Conservation (phyloP, 2,797 vertebrate species). For the Hydrocynus forskahlii region DNA sequence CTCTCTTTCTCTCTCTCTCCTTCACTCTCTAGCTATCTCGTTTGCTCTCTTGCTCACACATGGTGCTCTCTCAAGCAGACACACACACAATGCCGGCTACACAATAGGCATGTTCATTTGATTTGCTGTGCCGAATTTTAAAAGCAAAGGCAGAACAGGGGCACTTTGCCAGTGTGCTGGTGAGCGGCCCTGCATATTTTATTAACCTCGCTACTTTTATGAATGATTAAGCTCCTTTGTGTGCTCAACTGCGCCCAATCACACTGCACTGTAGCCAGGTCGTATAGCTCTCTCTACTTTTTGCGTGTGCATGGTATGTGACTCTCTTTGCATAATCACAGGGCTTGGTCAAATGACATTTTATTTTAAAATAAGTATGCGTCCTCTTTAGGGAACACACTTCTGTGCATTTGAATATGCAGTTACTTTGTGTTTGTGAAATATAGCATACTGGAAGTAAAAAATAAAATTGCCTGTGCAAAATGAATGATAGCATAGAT, state of each 20-base stretch:
- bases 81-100: not conserved
- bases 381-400: too few relatives aligned
- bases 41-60: constrained; percentile 15
- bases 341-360: too few relatives aligned
- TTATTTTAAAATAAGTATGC: too few relatives aligned
- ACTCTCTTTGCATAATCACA: too few relatives aligned
- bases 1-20: constrained; percentile 19
- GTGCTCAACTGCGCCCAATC: not conserved
- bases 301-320: too few relatives aligned
- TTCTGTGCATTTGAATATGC: too few relatives aligned
- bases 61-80: not conserved
- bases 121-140: constrained; percentile 54
- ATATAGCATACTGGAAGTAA: too few relatives aligned
- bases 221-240: constrained; percentile 72
- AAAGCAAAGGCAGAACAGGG: constrained; percentile 45
- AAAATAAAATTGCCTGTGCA: too few relatives aligned
- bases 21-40: not conserved
- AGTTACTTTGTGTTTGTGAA: too few relatives aligned
- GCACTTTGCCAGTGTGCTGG: constrained; percentile 63
- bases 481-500: too few relatives aligned
- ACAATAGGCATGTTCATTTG: constrained; percentile 37
- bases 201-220: constrained; percentile 72
- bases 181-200: constrained; percentile 71
- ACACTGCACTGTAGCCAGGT: constrained; percentile 24
- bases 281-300: constrained; percentile 8